Base-by-base conservation (phyloP, 2,888 invertebrate species). In the Oscheius sp. region DNA sequence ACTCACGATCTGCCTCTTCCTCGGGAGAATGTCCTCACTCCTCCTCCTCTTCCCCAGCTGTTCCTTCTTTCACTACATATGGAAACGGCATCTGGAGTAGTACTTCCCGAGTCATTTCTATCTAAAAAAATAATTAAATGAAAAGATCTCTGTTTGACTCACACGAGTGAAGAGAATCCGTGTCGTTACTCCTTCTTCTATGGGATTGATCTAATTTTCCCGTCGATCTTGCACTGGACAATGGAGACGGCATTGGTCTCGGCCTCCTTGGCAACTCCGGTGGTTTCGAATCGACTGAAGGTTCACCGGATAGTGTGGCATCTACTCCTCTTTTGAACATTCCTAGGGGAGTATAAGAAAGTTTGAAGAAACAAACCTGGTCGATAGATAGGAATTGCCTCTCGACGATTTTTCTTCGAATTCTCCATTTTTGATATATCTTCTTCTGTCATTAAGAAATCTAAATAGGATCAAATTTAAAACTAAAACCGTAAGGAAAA, bases 11-110 rank as follows among this genome's bases (percentile, higher is more conserved):
- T 22, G 8, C 51, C 64, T 9, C 64, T 51, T n/a, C 64, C 64
- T 4, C 64, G 36, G 6, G 64, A 51, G 30, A 64, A 64, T 22
- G 41, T 51, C 9, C 64, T 36, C 12, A 30, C 30, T 12, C 51
- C 54, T 20, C 62, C 49, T 9, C 62, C 50, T 20, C 65, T 33
- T 12, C 51, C 61, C 30, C 51, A 64, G 26, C 66, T 56, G 57
- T 67, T 59, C 24, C 50, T 67, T 54, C 72, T 36, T 17, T 66
- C 36, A 26, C 67, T 67, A 24, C 70, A 72, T 47, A 74, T 71
- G 26, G 67, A 71, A 24, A 61, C 69, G 8, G 78, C 78, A 56
- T 78, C 78, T 1, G 78, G 78, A 2, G 78, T 78, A n/a, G 78
- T 78, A 45, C 72, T 73, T 20, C 78, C 78, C 12, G 74, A 75